Base-by-base conservation (phyloP, 2,797 vertebrate genomes). In the Labroides dimidiatus region DNA sequence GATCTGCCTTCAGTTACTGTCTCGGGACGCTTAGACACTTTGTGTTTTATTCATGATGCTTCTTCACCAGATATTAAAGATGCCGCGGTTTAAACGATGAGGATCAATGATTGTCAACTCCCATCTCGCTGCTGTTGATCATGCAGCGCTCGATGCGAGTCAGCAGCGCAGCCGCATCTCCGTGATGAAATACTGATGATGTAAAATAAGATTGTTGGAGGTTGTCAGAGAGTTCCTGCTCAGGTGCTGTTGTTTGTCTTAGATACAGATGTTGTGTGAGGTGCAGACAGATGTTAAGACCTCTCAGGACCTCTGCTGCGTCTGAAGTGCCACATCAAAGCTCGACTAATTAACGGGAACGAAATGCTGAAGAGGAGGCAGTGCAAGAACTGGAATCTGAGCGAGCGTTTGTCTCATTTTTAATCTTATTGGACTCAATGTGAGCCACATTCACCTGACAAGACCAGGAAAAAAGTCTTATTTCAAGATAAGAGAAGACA, bases 321-420 rank as follows among this genome's bases (percentile, higher is more conserved):
- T 80, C 78, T 52, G 62, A 82, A 69, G 80, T 88, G 84, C 88
- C 88, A 93, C 91, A 92, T 94, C 93, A 94, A 94, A 94, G 93
- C 81, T 54, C 1, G 15, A 64, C 78, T 84, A 73, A 81, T 87
- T 93, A 92, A 88, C 50, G 64, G 78, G 56, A 65, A 72, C 78
- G 44, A 58, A 55, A 66, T 41, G 9, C 44, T 72, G 68, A 49
- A 68, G 75, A 79, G 75, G 77, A 78, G 80, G 84, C 30, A 33
- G 4, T 33, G 30, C 7, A 33, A 33, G 8, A 33, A 33, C 30
- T 33, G 30, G 8, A 27, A 33, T 33, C 30, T 9, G 8, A 33
- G 30, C 30, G 7, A 33, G 30, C 8, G 30, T 33, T 6, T 33
- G 30, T 7, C 30, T 33, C 8, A 33, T 33, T 33, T 33, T 33